Evolutionary conservation across 2,113 vertebrate species (phyloP).

Genomic region (Myodes glareolus): DNA sequence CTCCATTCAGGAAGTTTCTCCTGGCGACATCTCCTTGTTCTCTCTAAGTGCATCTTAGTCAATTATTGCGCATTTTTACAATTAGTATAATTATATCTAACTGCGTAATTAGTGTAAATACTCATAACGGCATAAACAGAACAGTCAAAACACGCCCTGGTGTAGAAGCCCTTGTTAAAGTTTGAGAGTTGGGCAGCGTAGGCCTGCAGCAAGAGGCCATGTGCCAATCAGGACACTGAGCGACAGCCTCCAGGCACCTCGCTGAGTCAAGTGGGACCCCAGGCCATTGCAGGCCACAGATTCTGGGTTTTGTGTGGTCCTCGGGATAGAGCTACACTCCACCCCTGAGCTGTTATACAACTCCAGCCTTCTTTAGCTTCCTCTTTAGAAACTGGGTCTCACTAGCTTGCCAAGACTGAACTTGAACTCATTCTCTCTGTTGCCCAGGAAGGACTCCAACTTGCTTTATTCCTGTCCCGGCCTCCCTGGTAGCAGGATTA

Average conservation of each 20-base stretch:
- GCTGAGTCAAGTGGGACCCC: rapidly evolving
- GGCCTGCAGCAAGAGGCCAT: not conserved
- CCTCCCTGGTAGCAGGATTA: no score
- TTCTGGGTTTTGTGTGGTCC: not conserved
- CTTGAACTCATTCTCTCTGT: not conserved
- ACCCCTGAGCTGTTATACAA: not conserved
- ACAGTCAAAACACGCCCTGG: slow-evolving; percentile 76
- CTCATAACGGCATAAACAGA: slow-evolving; percentile 79
- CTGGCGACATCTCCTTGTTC: slow-evolving; percentile 82
- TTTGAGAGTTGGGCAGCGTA: not conserved
- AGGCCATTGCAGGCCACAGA: not conserved
- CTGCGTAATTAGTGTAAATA: slow-evolving; percentile 84
- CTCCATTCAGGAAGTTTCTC: slow-evolving; percentile 41
- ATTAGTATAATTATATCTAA: slow-evolving; percentile 86
- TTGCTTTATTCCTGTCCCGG: no score
- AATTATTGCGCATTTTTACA: slow-evolving; percentile 84
- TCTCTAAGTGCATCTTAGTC: slow-evolving; percentile 77
- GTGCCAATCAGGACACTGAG: not conserved
- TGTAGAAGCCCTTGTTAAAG: slow-evolving; percentile 68
- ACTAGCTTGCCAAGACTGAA: not conserved
- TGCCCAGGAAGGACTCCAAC: not conserved
- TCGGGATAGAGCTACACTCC: no score
- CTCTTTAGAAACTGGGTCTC: not conserved
- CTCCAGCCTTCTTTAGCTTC: not conserved
- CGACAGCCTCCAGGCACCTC: not conserved